Base-by-base conservation (phyloP, 1,140 invertebrate species). In the Brachionus sp. region DNA sequence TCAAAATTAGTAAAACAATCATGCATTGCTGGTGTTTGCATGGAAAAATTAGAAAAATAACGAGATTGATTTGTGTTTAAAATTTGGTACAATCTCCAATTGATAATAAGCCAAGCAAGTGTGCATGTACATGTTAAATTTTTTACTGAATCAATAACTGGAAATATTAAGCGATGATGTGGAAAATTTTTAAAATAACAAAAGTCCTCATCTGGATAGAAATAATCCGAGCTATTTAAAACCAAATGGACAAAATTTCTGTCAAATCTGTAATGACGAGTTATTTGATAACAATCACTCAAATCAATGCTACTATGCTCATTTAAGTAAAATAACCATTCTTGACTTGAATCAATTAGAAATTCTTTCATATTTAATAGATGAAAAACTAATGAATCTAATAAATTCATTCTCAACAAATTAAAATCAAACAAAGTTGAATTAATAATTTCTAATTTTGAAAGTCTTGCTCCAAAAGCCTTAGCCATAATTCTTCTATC, bases 171-270 rank as follows among this genome's bases (percentile, higher is more conserved):
- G 2, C 35, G 25, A 23, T 57, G 5, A 23, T 80, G 77, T 12
- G 77, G 77, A 62, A 80, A 80, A 35, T 80, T n/a, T 42, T 39
- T 66, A 62, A 80, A 80, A 12, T 23, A 13, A 50, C 77, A 80
- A 44, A 80, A 80, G 23, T 80, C 50, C 9, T 62, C 50, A 29
- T 80, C 50, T 10, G 42, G 70, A 46, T 46, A 75, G 23, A 23
- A 23, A 25, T 75, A 75, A 33, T 70, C 35, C 12, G 66, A 70
- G 9, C 35, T 70, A 4, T 37, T 39, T 13, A 70, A 16, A 19
- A 70, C 66, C 4, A 70, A 5, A 39, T 70, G 3, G 16, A 70
- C 35, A 19, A 19, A 19, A 42, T 39, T 39, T 39, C n/a, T 70
- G 10, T 5, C 16, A 12, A 16, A 7, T 19, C 5, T 19, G 9